Evolutionary conservation across 2,797 vertebrate genomes (phyloP).

Genomic region (Pangasius macronema): DNA sequence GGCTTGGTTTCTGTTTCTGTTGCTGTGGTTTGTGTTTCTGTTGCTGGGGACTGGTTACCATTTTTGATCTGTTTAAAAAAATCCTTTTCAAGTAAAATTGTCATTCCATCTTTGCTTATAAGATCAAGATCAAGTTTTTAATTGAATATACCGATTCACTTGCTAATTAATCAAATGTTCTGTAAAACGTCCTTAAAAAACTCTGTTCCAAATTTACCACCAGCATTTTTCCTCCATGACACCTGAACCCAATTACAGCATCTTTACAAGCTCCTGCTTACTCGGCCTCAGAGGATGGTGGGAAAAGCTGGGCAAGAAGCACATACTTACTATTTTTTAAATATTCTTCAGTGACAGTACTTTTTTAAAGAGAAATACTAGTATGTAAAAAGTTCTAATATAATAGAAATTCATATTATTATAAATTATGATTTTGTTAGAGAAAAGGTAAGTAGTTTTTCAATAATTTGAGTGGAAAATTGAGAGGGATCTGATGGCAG

Average conservation of each 20-base stretch:
- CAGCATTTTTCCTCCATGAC: background rate
- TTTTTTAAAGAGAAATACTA: background rate
- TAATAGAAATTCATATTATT: background rate
- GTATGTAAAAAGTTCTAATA: background rate
- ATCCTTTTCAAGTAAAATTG: background rate
- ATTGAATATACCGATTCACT: background rate
- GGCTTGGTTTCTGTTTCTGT: background rate
- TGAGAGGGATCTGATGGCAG: background rate
- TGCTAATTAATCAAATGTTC: background rate
- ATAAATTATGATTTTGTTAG: background rate
- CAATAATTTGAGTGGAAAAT: background rate
- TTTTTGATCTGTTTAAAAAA: background rate
- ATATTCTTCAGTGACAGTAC: background rate
- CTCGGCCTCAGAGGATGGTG: background rate
- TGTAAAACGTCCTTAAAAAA: background rate
- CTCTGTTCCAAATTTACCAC: background rate
- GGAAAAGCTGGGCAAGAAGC: background rate
- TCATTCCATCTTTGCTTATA: background rate
- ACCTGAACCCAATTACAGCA: background rate
- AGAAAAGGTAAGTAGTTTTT: background rate
- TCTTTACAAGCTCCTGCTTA: background rate
- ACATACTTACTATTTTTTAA: background rate
- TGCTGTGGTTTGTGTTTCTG: background rate
- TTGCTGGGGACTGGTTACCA: background rate
- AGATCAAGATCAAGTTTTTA: background rate